Evolutionary conservation across 2,888 invertebrate genomes (phyloP).

Genomic region (Rhaphigaster nebulosa): DNA sequence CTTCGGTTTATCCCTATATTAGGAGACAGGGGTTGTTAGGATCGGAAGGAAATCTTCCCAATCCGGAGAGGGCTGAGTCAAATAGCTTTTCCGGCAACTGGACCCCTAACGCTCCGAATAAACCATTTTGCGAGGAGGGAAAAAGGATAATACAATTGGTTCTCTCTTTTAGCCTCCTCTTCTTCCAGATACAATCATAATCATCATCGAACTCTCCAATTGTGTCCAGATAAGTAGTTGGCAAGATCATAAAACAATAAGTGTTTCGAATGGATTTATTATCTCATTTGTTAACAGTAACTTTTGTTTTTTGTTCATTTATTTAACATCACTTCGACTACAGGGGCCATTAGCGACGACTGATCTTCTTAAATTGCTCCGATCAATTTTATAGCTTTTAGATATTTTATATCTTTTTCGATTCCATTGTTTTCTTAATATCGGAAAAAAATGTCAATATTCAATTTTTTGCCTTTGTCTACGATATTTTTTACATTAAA

Average conservation of each 20-base stretch:
- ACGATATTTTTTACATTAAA: too few relatives aligned
- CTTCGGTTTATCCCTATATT: not conserved
- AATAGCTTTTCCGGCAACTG: constrained; percentile 33
- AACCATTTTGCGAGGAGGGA: constrained; percentile 33
- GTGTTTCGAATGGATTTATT: not conserved
- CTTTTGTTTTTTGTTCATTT: too few relatives aligned
- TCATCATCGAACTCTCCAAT: not conserved
- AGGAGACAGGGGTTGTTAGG: constrained; percentile 34
- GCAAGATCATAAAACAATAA: not conserved
- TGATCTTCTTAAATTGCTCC: too few relatives aligned
- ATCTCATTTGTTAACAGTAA: not conserved
- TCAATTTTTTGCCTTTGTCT: too few relatives aligned
- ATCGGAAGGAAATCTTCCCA: constrained; percentile 29
- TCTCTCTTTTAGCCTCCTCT: not conserved
- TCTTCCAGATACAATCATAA: not conserved
- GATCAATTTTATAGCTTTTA: too few relatives aligned
- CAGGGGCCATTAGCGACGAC: too few relatives aligned
- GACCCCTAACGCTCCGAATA: constrained; percentile 30
- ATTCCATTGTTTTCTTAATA: too few relatives aligned
- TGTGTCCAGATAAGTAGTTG: not conserved
- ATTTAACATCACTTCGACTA: too few relatives aligned
- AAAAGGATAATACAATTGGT: constrained; percentile 26
- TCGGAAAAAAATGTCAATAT: too few relatives aligned
- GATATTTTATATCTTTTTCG: too few relatives aligned
- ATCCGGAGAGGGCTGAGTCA: constrained; percentile 20